These are phyloP conservation scores for Brachyalestes nurse DNA, from an alignment of 2,797 vertebrate genomes.

Conservation along the genomic window DNA sequence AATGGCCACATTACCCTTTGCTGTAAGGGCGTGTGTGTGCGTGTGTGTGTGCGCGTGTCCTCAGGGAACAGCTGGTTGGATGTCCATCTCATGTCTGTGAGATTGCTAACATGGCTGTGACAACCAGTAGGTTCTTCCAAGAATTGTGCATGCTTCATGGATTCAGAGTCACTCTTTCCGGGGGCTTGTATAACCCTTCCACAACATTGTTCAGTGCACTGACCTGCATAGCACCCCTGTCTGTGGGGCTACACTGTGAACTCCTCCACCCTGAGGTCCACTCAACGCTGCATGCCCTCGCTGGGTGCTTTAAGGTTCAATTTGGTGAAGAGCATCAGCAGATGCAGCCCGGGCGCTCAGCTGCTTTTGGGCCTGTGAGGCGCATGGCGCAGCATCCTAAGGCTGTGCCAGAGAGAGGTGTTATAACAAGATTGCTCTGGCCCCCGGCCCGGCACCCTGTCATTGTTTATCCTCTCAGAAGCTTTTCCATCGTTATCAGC, in stretches of 20 bases:
- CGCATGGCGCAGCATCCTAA: not conserved
- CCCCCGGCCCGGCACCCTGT: slow-evolving; percentile 19
- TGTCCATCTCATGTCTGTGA: not conserved
- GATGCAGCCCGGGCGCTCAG: not conserved
- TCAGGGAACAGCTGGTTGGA: slow-evolving; percentile 22
- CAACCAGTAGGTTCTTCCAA: slow-evolving; percentile 5
- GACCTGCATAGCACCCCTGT: slow-evolving; percentile 15
- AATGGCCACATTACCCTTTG: slow-evolving; percentile 16
- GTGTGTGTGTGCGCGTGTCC: not conserved
- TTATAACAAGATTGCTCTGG: slow-evolving; percentile 32
- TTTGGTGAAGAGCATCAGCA: slow-evolving; percentile 9
- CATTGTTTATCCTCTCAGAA: slow-evolving; percentile 33
- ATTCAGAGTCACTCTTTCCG: not conserved
- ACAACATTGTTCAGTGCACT: slow-evolving; percentile 9
- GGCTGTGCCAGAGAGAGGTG: slow-evolving; percentile 15
- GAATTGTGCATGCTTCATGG: slow-evolving; percentile 11
- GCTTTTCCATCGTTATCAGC: slow-evolving; percentile 35
- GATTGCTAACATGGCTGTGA: slow-evolving; percentile 11
- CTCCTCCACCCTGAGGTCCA: not conserved
- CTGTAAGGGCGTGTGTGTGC: not conserved
- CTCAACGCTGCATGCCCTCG: not conserved
- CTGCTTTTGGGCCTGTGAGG: not conserved
- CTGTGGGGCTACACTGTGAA: not conserved
- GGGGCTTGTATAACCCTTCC: slow-evolving; percentile 8
- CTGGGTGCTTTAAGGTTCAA: not conserved